Conservation (phyloP, 2,113 vertebrate species). For the Odontophorus gujanensis region DNA sequence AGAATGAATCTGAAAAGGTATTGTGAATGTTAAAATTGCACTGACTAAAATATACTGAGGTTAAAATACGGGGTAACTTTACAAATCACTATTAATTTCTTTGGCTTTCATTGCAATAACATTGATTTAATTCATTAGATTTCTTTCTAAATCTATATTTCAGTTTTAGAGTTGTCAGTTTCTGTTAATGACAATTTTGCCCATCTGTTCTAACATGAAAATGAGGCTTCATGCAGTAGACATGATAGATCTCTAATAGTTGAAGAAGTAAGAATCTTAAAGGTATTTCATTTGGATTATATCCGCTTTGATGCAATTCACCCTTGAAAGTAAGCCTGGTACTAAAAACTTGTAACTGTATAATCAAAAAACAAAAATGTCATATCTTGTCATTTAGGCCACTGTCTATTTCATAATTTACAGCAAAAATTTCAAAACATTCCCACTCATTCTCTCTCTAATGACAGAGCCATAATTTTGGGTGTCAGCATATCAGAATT, state of each 20-base stretch:
- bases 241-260: constrained; percentile 81
- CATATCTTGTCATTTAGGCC: constrained; percentile 49
- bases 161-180: constrained; percentile 90
- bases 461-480: constrained; percentile 83
- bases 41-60: constrained; percentile 81
- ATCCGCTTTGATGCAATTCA: constrained; percentile 57
- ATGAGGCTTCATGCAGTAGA: constrained; percentile 79
- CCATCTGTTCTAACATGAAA: constrained; percentile 86
- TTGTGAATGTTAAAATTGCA: constrained; percentile 68
- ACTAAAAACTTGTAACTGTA: constrained; percentile 51
- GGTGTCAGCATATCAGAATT: constrained; percentile 80
- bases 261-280: constrained; percentile 76
- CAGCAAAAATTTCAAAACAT: constrained; percentile 74
- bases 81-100: constrained; percentile 88
- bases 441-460: constrained; percentile 72
- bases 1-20: constrained; percentile 74
- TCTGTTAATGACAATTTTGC: constrained; percentile 88
- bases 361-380: constrained; percentile 64
- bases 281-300: constrained; percentile 81
- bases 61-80: constrained; percentile 85
- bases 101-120: constrained; percentile 86
- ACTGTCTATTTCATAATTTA: constrained; percentile 54
- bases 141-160: constrained; percentile 88
- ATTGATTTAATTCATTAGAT: constrained; percentile 90
- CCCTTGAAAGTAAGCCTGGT: constrained; percentile 49